These are phyloP conservation scores for Amphipyra berbera DNA, from an alignment of 2,888 invertebrate species.

Conservation along the genomic window DNA sequence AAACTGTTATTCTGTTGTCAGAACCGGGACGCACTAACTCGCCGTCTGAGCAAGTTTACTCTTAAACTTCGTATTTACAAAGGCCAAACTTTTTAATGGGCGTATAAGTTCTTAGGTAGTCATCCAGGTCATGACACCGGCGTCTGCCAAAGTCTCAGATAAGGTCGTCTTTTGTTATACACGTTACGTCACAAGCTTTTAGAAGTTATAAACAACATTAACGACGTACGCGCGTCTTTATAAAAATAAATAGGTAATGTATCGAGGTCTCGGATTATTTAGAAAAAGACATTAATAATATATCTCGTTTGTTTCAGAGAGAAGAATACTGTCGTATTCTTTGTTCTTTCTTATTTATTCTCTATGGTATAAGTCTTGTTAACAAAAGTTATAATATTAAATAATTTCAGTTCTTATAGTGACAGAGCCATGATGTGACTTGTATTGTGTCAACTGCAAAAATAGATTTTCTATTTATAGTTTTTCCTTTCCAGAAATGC, in stretches of 20 bases:
- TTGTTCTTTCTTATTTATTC: constrained; percentile 13
- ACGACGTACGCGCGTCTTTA: background rate
- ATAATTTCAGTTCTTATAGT: too few species aligned
- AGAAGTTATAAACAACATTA: constrained; percentile 3
- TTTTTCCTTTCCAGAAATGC: constrained; percentile 1
- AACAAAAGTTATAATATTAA: background rate
- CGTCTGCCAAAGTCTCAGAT: constrained; percentile 34
- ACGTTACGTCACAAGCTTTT: constrained; percentile 19
- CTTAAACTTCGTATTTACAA: constrained; percentile 59
- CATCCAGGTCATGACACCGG: constrained; percentile 34
- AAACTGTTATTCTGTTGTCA: constrained; percentile 44
- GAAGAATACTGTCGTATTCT: constrained; percentile 6
- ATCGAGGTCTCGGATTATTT: background rate
- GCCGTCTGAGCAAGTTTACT: constrained; percentile 49
- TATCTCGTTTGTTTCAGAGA: background rate
- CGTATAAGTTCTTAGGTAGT: constrained; percentile 50
- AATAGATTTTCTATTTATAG: constrained; percentile 18
- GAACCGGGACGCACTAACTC: constrained; percentile 36
- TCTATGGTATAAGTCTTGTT: too few species aligned
- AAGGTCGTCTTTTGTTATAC: constrained; percentile 33
- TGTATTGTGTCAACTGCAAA: constrained; percentile 8
- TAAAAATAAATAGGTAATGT: background rate
- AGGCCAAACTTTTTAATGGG: constrained; percentile 66
- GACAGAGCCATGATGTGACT: constrained; percentile 12
- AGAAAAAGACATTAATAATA: constrained; percentile 2